These are phyloP conservation scores for Drosophila tripunctata DNA, from an alignment of 2,888 invertebrate species.

Conservation along the genomic window DNA sequence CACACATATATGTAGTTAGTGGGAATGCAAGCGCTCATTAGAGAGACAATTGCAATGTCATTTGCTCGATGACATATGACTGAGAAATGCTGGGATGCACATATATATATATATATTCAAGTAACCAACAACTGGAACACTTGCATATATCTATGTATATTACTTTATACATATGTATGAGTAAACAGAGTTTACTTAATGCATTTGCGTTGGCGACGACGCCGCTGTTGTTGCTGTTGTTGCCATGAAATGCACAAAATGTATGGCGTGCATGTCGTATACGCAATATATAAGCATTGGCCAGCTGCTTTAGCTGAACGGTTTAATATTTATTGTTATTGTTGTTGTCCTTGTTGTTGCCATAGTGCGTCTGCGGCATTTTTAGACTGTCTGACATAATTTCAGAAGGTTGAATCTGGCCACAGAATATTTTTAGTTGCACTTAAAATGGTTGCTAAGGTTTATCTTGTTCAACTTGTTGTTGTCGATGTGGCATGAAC, in stretches of 20 bases:
- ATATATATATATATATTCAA: no score
- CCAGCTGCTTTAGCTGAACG: constrained; percentile 10
- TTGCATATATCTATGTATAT: constrained; percentile 3
- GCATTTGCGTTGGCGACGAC: constrained; percentile 31
- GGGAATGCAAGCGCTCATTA: no score
- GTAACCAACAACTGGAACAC: constrained; percentile 2
- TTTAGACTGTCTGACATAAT: constrained; percentile 49
- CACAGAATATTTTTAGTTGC: constrained; percentile 64
- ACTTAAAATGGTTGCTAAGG: constrained; percentile 39
- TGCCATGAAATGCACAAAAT: constrained; percentile 64
- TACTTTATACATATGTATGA: neutral
- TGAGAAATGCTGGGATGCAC: constrained; percentile 32
- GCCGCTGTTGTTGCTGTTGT: constrained; percentile 39
- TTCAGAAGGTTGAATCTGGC: constrained; percentile 41
- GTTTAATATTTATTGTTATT: constrained; percentile 3
- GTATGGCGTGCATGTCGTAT: constrained; percentile 67
- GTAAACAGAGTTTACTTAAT: constrained; percentile 15
- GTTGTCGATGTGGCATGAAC: constrained; percentile 9
- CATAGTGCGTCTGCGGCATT: constrained; percentile 30
- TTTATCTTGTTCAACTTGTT: constrained; percentile 4
- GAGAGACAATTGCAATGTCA: constrained; percentile 4
- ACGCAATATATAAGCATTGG: constrained; percentile 47
- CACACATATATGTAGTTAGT: no score
- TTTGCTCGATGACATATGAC: constrained; percentile 21
- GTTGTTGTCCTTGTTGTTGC: constrained; percentile 19